Evolutionary conservation across 2,113 vertebrate species (phyloP).

Genomic region (Melanostigma gelatinosum): DNA sequence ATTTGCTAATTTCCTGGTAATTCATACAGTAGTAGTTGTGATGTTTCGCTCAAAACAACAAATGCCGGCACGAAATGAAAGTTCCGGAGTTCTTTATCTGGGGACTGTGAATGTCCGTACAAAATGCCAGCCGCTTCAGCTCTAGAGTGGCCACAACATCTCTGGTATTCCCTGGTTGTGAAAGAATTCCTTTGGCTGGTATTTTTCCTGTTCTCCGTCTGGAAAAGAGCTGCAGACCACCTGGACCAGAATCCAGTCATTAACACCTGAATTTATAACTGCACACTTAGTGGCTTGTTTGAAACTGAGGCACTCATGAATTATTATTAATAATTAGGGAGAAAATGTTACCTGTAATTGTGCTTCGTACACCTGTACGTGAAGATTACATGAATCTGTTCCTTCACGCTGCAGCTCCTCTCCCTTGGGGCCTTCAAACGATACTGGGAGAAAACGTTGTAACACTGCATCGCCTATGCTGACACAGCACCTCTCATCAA

Average conservation of each 20-base stretch:
- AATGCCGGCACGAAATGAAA: neutral
- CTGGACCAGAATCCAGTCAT: neutral
- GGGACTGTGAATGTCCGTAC: too few relatives aligned
- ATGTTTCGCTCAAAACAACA: neutral
- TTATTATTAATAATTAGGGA: neutral
- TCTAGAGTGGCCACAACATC: neutral
- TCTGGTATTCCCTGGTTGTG: neutral
- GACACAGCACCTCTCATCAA: slow-evolving; percentile 64
- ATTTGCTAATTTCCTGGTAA: neutral
- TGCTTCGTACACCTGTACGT: neutral
- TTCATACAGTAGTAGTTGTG: neutral
- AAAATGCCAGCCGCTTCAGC: too few relatives aligned
- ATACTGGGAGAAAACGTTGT: neutral
- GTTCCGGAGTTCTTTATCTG: neutral
- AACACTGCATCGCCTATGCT: slow-evolving; percentile 37
- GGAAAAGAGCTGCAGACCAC: neutral
- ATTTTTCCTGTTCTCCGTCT: neutral
- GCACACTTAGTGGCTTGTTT: neutral
- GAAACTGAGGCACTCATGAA: neutral
- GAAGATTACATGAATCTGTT: neutral
- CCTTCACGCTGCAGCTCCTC: slow-evolving; percentile 8
- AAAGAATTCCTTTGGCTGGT: too few relatives aligned
- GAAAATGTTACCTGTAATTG: neutral
- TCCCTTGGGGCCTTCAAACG: slow-evolving; percentile 15
- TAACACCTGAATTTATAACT: neutral